A percentile compares a stretch with the other conserved stretches of the same genome.
Evolutionary conservation across 2,797 vertebrate genomes (phyloP).

Genomic region (Chiroxiphia lanceolata): DNA sequence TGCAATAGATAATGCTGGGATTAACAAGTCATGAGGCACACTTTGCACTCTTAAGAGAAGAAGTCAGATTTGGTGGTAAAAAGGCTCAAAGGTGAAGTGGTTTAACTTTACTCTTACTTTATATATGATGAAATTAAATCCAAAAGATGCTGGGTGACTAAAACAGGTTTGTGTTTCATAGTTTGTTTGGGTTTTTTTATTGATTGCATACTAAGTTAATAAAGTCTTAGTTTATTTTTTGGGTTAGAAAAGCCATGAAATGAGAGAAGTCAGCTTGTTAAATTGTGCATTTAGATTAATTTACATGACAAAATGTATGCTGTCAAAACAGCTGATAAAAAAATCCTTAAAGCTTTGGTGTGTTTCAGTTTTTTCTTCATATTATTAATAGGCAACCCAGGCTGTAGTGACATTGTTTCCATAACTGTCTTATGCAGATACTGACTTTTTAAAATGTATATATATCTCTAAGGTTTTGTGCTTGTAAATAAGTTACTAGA

Average conservation of each 20-base stretch:
- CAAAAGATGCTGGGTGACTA: neutral
- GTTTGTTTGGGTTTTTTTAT: neutral
- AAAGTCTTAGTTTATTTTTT: neutral
- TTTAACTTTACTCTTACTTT: constrained; percentile 4
- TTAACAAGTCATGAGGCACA: constrained; percentile 97
- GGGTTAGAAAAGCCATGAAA: neutral
- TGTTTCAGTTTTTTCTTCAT: neutral
- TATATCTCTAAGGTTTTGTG: neutral
- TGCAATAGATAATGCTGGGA: constrained; percentile 94
- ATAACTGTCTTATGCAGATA: neutral
- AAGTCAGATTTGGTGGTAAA: constrained; percentile 97
- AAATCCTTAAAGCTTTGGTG: neutral
- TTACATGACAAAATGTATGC: neutral
- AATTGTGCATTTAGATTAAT: neutral
- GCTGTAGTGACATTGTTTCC: neutral
- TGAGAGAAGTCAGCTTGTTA: neutral
- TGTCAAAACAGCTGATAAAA: neutral
- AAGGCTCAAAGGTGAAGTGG: constrained; percentile 90
- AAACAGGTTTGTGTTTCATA: neutral
- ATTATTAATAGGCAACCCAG: neutral
- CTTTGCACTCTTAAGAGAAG: constrained; percentile 97
- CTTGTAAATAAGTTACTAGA: neutral
- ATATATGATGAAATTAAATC: neutral
- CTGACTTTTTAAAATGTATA: neutral
- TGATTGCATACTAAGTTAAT: neutral